Evolutionary conservation across 2,888 invertebrate species (phyloP), one percentile per base, ranked within the genome.

Genomic region (Pomacea canaliculata): DNA sequence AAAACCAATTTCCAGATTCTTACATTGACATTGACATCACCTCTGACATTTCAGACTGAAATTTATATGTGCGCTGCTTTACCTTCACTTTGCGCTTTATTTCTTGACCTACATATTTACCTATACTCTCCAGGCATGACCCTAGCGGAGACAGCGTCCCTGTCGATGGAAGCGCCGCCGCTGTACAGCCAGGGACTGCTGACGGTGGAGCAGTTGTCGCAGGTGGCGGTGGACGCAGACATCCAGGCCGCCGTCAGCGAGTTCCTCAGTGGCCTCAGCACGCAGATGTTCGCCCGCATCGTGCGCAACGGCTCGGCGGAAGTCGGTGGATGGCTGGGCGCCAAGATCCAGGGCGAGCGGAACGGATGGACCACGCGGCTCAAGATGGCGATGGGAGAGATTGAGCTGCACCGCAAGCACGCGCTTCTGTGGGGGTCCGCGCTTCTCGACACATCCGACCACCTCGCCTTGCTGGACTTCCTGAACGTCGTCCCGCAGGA

Each of bases 341-440:
- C 82, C 13, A 85, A 87, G 82, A 84, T 88, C 51, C 87, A 87
- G 76, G 76, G 80, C 27, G 88, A 88, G 70, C 80, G 88, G 7
- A 84, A 86, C 70, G 86, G 86, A 2, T 89, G 89, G 89, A 82
- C 85, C 46, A 83, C 83, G 71, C 86, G 86, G 77, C 85, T 88
- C 8, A 81, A 85, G 19, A 84, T 85, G 70, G 86, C 88, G 10
- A 81, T 89, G 84, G 83, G 86, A 60, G 86, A 88, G 80, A 84
- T 87, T 9, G 88, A 89, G 72, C 82, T 70, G 9, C 84, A 88
- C 66, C 76, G 88, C 5, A 85, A 83, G 67, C 79, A 83, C 69
- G 81, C 85, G 0, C 74, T 88, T 27, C 83, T 82, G 48, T 23
- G 56, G 18, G 48, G 63, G 68, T 19, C 65, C 56, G 37, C 59